Conservation (phyloP, 1,140 invertebrate genomes). For the Leguminivora glycinivorella region DNA sequence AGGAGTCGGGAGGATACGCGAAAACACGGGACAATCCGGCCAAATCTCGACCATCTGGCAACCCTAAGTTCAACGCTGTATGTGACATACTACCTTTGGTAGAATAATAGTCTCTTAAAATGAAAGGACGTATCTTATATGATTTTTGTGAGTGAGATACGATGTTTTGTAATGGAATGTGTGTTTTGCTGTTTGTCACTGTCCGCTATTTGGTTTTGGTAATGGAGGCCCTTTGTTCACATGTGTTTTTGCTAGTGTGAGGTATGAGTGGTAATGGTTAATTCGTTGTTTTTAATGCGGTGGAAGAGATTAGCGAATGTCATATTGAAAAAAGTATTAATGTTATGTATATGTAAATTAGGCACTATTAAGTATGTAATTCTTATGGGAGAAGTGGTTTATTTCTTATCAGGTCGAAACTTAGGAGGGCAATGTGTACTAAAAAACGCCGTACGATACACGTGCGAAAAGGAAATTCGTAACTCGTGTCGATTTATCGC, state of each 20-base stretch:
- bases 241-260: not conserved
- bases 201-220: slow-evolving; percentile 7
- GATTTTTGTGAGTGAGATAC: not conserved
- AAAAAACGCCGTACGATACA: no score
- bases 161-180: not conserved
- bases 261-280: not conserved
- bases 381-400: no score
- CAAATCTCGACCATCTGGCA: no score
- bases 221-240: slow-evolving; percentile 5
- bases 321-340: not conserved
- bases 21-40: no score
- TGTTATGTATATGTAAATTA: not conserved
- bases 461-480: no score
- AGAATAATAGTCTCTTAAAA: not conserved
- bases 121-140: not conserved
- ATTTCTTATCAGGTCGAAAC: no score
- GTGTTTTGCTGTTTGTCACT: slow-evolving; percentile 1
- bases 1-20: no score
- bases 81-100: not conserved
- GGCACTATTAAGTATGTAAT: no score
- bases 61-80: no score
- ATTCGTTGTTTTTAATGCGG: not conserved
- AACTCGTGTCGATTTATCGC: no score
- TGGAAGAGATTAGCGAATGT: not conserved
- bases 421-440: no score